Evolutionary conservation across 2,797 vertebrate genomes (phyloP).

Genomic region (Leuciscus waleckii): DNA sequence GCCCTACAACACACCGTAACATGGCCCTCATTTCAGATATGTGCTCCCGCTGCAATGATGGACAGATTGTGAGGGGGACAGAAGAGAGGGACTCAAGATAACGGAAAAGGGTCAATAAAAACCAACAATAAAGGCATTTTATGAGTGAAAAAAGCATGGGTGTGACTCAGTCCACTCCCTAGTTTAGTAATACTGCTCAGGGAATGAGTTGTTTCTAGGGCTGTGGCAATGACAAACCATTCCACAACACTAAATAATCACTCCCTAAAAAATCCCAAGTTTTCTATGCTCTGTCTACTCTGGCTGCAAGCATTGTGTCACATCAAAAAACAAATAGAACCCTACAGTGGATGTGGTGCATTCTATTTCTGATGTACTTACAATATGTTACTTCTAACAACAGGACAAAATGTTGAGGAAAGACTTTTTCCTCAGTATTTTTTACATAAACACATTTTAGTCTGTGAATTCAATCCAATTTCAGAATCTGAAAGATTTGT

Average conservation of each 20-base stretch:
- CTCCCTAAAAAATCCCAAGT: not conserved
- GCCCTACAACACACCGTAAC: slow-evolving; percentile 43
- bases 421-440: not conserved
- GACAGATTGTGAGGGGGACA: slow-evolving; percentile 50
- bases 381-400: not conserved
- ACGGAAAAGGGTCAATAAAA: not conserved
- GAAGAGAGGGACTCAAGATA: not conserved
- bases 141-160: not conserved
- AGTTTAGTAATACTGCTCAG: not conserved
- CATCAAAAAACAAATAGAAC: not conserved
- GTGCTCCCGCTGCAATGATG: slow-evolving; percentile 12
- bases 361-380: not conserved
- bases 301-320: not conserved
- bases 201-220: not conserved
- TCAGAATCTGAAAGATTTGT: not conserved
- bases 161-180: not conserved
- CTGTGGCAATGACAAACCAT: not conserved
- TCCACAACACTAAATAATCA: not conserved
- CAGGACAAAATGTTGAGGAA: not conserved
- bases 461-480: not conserved
- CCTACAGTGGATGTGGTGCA: not conserved
- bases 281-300: not conserved
- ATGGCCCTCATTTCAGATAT: slow-evolving; percentile 43
- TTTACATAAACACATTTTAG: not conserved
- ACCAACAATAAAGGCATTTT: not conserved